Evolutionary conservation across 2,888 invertebrate species (phyloP), one percentile per base, ranked within the genome.

Genomic region (Dicycla oo): DNA sequence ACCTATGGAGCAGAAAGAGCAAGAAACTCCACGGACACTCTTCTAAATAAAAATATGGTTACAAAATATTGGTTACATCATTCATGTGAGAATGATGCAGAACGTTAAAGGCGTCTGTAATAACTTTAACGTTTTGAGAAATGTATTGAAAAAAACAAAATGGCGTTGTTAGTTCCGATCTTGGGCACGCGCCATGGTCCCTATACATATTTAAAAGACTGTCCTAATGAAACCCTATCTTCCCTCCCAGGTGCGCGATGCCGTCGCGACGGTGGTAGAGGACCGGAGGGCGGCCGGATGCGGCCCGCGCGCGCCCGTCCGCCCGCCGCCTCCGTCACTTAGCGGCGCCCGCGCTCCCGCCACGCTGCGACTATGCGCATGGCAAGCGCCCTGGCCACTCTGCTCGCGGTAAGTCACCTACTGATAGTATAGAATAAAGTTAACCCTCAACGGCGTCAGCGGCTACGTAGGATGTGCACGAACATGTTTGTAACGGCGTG

Each of bases 301-400:
- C 93, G 94, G 94, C 92, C 91, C 92, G 93, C 93, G 94, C 94
- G 93, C 90, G 93, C 94, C 94, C 94, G 93, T 90, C 94, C 95
- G 96, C 96, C 96, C 94, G 94, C 96, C 95, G 96, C 96, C 96
- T 96, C 92, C 92, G 92, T 92, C 91, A 91, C 92, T 78, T 92
- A 93, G 92, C 88, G 91, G 87, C 86, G 87, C 86, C 85, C 83
- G 88, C 88, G 88, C 90, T 77, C 87, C 78, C 88, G 88, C 96
- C 96, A 96, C 96, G 96, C 96, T 96, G 96, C 97, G 97, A 97
- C 97, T 97, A 97, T 97, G 97, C 97, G 97, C 97, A 97, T 97
- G 97, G 97, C 97, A 97, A 96, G 96, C 94, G 97, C 96, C 96
- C 96, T 97, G 95, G 96, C 96, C 97, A 97, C 97, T 97, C 97